Percentiles rank a stretch among this genome's conserved stretches.
phyloP scores from a whole-genome alignment of 1,140 invertebrate species.

The Leptestheria dahalacensis region DNA sequence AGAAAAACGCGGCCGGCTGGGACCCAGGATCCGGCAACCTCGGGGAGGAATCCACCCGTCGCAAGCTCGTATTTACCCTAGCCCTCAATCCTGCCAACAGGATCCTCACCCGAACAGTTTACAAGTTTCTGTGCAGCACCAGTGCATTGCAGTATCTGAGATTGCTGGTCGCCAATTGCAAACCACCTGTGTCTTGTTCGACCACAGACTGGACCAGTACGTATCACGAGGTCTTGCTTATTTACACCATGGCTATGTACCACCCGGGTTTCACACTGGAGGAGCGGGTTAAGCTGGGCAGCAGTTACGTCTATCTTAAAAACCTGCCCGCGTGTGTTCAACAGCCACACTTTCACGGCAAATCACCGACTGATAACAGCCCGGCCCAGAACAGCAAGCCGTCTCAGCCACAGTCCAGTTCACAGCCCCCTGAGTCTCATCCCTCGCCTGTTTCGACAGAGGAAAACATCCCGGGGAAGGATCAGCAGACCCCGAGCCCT shows the following conservation, averaged over 20 bases:
- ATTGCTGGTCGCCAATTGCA: background rate
- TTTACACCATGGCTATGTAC: slow-evolving; percentile 80
- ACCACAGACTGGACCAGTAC: background rate
- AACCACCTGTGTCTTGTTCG: background rate
- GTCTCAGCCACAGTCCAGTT: background rate
- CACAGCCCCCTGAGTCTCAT: background rate
- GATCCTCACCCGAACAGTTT: slow-evolving; percentile 4
- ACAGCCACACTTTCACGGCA: background rate
- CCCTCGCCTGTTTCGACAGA: background rate
- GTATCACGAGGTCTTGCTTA: slow-evolving; percentile 62
- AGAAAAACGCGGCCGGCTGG: slow-evolving; percentile 10
- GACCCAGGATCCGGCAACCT: slow-evolving; percentile 24
- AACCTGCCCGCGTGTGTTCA: background rate
- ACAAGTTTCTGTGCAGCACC: slow-evolving; percentile 7
- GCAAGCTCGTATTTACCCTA: slow-evolving; percentile 68
- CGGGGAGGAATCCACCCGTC: slow-evolving; percentile 49
- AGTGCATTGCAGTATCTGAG: background rate
- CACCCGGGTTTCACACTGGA: slow-evolving; percentile 89
- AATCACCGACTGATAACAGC: background rate
- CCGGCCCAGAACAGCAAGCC: background rate
- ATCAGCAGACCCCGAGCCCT: background rate
- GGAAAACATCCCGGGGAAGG: background rate
- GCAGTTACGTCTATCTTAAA: slow-evolving; percentile 25
- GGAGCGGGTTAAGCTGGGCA: slow-evolving; percentile 61
- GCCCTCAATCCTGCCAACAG: slow-evolving; percentile 56